Evolutionary conservation across 1,140 invertebrate genomes (phyloP).

Genomic region (Matsumurasca onukii): DNA sequence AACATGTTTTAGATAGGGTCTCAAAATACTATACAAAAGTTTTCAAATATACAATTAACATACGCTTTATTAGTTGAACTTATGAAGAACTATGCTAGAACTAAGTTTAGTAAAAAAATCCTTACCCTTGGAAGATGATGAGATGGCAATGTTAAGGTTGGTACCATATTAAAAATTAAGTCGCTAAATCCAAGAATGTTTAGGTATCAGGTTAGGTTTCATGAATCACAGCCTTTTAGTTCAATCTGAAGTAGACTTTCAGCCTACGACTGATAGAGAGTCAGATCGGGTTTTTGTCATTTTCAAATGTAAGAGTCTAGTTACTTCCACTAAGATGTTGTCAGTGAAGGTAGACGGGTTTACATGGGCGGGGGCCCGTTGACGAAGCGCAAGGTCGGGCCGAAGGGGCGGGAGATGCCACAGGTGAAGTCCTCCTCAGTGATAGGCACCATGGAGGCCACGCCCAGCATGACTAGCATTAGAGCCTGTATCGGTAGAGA

Average conservation of each 20-base stretch:
- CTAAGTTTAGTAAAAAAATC: conserved; percentile 7
- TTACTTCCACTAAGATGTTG: neutral
- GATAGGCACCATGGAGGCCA: conserved; percentile 82
- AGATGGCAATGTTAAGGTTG: conserved; percentile 13
- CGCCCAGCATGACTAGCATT: conserved; percentile 83
- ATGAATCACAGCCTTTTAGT: conserved; percentile 11
- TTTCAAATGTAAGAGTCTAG: neutral
- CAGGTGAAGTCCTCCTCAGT: conserved; percentile 84
- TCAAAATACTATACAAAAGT: neutral
- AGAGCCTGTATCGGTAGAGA: conserved; percentile 90
- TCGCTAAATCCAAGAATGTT: neutral
- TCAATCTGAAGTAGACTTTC: neutral
- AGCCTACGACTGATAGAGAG: neutral
- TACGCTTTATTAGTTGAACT: neutral
- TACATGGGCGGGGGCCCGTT: conserved; percentile 88
- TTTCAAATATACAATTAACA: neutral
- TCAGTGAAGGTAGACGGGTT: conserved; percentile 32
- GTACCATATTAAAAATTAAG: neutral
- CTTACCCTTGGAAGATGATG: conserved; percentile 9
- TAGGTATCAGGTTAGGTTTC: neutral
- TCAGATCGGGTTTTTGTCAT: neutral
- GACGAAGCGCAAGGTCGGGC: conserved; percentile 81
- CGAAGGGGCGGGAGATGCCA: conserved; percentile 78
- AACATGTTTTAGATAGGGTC: neutral
- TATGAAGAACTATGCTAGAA: neutral